A percentile compares a stretch with the other conserved stretches of the same genome.
Evolutionary conservation across 2,113 vertebrate species (phyloP).

Genomic region (Mobula hypostoma): DNA sequence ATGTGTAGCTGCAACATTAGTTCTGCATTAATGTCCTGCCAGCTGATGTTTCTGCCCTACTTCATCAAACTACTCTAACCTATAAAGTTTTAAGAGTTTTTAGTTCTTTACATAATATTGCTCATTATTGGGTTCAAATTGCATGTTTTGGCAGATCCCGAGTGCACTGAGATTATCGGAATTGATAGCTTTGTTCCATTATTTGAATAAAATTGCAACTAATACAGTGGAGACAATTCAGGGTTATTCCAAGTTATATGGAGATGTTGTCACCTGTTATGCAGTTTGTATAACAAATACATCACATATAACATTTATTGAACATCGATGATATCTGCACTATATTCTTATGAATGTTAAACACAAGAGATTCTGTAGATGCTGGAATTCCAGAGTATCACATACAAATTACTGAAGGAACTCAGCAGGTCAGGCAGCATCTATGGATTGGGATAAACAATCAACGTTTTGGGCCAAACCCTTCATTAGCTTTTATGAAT

Average conservation of each 20-base stretch:
- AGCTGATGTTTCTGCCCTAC: neutral
- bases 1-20: neutral
- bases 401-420: too few relatives aligned
- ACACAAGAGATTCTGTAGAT: too few relatives aligned
- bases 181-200: neutral
- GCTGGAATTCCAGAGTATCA: too few relatives aligned
- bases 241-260: neutral
- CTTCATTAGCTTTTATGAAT: neutral
- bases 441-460: too few relatives aligned
- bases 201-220: neutral
- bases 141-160: neutral
- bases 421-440: too few relatives aligned
- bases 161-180: neutral
- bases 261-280: neutral
- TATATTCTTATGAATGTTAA: neutral
- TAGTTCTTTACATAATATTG: neutral
- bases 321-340: neutral
- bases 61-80: neutral
- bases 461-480: too few relatives aligned
- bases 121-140: neutral
- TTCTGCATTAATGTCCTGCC: neutral
- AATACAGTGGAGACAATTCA: neutral
- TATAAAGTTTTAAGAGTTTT: neutral
- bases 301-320: neutral
- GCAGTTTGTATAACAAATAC: neutral